Evolutionary conservation across 1,140 invertebrate species (phyloP), one percentile per base, ranked within the genome.

Genomic region (Bombus consobrinus): DNA sequence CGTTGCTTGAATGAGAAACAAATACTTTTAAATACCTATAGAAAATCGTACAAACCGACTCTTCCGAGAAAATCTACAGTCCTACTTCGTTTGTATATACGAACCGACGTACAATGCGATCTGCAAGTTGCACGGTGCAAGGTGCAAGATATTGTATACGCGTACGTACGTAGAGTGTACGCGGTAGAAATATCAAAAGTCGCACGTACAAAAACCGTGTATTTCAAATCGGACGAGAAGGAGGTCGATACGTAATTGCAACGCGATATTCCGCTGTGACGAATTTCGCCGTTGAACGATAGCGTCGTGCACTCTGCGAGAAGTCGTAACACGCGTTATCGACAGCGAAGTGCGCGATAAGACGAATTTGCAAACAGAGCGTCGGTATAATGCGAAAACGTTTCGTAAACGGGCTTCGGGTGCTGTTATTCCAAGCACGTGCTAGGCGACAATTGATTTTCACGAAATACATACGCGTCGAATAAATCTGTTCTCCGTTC

Each of bases 41-140:
- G 43, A 0, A 18, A 5, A 18, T 47, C 43, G 43, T 5, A 47
- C 0, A 15, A 47, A 47, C 0, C 43, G 0, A 18, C 5, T 5
- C 47, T 1, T 1, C 0, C 1, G 47, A 47, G 47, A 18, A 47
- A 5, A 47, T 18, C 5, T 18, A 47, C 15, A 5, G 4, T 15
- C 22, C 8, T 0, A 64, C 59, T 37, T 64, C 15, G 57, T 10
- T 3, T 0, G 57, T 32, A 2, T 15, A 12, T 64, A 25, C 18
- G 59, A 25, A 12, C 28, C n/a, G 76, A 43, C n/a, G n/a, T 34
- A 13, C 22, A 3, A 25, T 25, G 1, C 3, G 8, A 37, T 47
- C 32, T 5, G 32, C n/a, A n/a, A 62, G 57, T 41, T 43, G 43
- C 59, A 78, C n/a, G 76, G 32, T 66, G 76, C 39, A 12, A 78